Evolutionary conservation across 2,888 invertebrate genomes (phyloP).

Genomic region (Tortricodes alternella): DNA sequence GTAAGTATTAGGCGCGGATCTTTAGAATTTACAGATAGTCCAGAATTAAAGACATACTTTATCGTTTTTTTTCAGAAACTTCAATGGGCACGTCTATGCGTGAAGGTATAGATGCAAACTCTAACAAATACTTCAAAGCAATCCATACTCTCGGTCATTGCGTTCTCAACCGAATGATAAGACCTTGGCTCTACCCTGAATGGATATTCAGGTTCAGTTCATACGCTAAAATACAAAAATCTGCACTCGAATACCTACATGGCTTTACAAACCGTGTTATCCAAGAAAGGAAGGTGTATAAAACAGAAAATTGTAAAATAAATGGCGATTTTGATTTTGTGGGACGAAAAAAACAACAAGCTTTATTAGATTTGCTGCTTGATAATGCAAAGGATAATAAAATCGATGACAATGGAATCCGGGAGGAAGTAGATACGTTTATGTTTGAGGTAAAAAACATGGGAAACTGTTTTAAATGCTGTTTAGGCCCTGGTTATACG

Average conservation of each 20-base stretch:
- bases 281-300: slow-evolving; percentile 37
- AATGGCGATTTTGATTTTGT: slow-evolving; percentile 34
- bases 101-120: slow-evolving; percentile 41
- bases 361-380: slow-evolving; percentile 83
- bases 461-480: too few species aligned
- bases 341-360: slow-evolving; percentile 68
- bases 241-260: slow-evolving; percentile 68
- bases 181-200: slow-evolving; percentile 77
- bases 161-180: slow-evolving; percentile 38
- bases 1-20: slow-evolving; percentile 48
- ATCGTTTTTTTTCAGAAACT: slow-evolving; percentile 38
- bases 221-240: slow-evolving; percentile 63
- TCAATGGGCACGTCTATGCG: slow-evolving; percentile 80
- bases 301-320: neutral
- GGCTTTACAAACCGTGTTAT: slow-evolving; percentile 72
- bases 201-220: slow-evolving; percentile 62
- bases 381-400: slow-evolving; percentile 73
- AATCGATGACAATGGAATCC: slow-evolving; percentile 79
- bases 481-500: too few species aligned
- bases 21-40: neutral
- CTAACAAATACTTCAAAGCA: slow-evolving; percentile 62
- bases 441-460: slow-evolving; percentile 81
- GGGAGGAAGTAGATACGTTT: slow-evolving; percentile 85
- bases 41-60: neutral
- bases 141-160: slow-evolving; percentile 47